Base-by-base conservation (phyloP, 2,113 vertebrate species). In the Porphyrio hochstetteri region DNA sequence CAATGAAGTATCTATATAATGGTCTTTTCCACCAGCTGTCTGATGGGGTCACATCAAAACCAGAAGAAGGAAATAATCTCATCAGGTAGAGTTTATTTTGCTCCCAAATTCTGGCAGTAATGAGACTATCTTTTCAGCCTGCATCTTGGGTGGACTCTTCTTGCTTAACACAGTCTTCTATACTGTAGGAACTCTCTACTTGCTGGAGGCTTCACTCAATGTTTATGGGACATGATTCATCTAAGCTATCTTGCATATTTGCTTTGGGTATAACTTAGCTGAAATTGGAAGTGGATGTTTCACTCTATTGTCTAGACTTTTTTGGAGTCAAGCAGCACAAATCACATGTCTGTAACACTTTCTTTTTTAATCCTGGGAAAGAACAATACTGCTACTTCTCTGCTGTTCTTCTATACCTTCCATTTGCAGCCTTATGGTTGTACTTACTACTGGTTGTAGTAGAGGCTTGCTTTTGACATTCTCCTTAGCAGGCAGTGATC, bases 41-140 rank as follows among this genome's bases (percentile, higher is more conserved):
- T 10, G 70, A 98, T 59, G 98, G 98, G 81, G 35, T 98, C 86
- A 98, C 16, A 4, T 40, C 82, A 35, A 99, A 99, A 94, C 98
- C 99, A 96, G 93, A 97, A 27, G 94, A 98, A 94, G 99, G 99
- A 87, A 95, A 84, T 64, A 99, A 99, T 97, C 97, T 96, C 5
- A 91, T 99, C 92, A 98, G 99, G 99, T 99, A 96, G 71, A 91
- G 50, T 8, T 50, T 40, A 28, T 65, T 92, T 92, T 53, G 15
- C 50, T 85, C 64, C n/a, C 60, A 16, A 69, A 50, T 40, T 86
- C 63, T 77, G 46, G 31, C 42, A 29, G 11, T 59, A 52, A 16
- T 28, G 46, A 35, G 81, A n/a, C 20, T 78, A 7, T 53, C 15
- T 75, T 25, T 83, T 86, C 27, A 36, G 0, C 57, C 57, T 86